Evolutionary conservation across 2,113 vertebrate genomes (phyloP).

Genomic region (Gobius niger): DNA sequence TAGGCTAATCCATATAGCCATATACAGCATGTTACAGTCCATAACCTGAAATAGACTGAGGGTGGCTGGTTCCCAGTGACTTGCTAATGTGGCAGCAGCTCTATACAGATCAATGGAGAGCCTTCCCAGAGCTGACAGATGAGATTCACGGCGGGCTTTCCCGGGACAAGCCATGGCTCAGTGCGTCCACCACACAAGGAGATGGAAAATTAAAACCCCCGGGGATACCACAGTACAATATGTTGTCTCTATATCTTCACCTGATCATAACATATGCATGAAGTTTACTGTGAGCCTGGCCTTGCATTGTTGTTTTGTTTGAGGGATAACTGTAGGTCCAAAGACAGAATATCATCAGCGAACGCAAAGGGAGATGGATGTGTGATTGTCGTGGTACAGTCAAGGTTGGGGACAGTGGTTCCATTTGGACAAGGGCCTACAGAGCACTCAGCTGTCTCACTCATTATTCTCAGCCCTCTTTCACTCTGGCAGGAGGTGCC

Average conservation of each 20-base stretch:
- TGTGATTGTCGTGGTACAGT: slow-evolving; percentile 43
- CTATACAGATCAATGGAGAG: slow-evolving; percentile 56
- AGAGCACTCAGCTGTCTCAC: slow-evolving; percentile 48
- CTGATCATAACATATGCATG: slow-evolving; percentile 29
- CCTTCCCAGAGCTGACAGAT: slow-evolving; percentile 44
- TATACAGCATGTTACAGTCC: not conserved
- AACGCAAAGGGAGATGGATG: slow-evolving; percentile 53
- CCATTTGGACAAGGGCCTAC: slow-evolving; percentile 59
- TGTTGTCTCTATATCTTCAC: slow-evolving; percentile 1
- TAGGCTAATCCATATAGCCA: slow-evolving; percentile 6
- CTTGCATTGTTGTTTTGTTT: slow-evolving; percentile 18
- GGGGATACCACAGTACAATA: slow-evolving; percentile 32
- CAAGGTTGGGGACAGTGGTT: slow-evolving; percentile 64
- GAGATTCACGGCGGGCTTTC: slow-evolving; percentile 49
- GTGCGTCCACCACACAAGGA: slow-evolving; percentile 39
- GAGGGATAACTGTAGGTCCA: slow-evolving; percentile 18
- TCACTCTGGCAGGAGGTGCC: slow-evolving; percentile 41
- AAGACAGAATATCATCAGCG: slow-evolving; percentile 31
- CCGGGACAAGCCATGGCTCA: slow-evolving; percentile 48
- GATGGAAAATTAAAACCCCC: slow-evolving; percentile 49
- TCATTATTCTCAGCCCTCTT: slow-evolving; percentile 28
- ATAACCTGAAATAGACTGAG: slow-evolving; percentile 20
- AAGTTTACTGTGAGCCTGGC: slow-evolving; percentile 24
- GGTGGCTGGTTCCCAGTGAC: slow-evolving; percentile 52
- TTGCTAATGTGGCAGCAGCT: slow-evolving; percentile 32